Conservation (phyloP, 2,888 invertebrate genomes). For the Eremobia ochroleuca region DNA sequence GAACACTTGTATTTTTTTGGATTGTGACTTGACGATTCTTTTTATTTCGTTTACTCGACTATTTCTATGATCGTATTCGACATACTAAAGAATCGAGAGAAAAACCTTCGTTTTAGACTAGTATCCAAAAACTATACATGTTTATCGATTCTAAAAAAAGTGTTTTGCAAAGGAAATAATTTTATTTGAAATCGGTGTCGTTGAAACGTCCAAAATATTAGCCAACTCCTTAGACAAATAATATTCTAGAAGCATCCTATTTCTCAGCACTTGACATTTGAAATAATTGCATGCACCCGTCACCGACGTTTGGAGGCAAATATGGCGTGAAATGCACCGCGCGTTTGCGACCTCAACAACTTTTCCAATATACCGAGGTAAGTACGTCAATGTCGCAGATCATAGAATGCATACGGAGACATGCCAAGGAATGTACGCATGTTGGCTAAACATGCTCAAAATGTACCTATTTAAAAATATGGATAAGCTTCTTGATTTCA, state of each 20-base stretch:
- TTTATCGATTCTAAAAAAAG: background rate
- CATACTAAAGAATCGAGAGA: background rate
- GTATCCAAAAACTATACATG: background rate
- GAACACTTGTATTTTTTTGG: background rate
- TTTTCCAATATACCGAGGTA: slow-evolving; percentile 70
- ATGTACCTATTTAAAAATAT: background rate
- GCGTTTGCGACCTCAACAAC: slow-evolving; percentile 66
- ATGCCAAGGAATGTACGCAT: background rate
- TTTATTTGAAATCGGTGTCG: background rate
- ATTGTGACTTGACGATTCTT: background rate
- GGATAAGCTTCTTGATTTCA: background rate
- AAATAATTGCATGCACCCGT: slow-evolving; percentile 66
- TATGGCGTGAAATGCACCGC: slow-evolving; percentile 70
- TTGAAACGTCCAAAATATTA: background rate
- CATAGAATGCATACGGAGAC: slow-evolving; percentile 32
- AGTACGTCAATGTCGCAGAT: slow-evolving; percentile 51
- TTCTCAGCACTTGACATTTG: slow-evolving; percentile 23
- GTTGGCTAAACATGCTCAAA: slow-evolving; percentile 11
- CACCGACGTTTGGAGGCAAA: slow-evolving; percentile 56
- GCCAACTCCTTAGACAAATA: background rate
- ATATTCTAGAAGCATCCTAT: slow-evolving; percentile 14
- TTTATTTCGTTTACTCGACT: background rate
- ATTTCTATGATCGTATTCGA: background rate
- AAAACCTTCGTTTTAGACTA: background rate
- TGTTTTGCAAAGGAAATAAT: background rate